Conservation (phyloP, 2,888 invertebrate genomes). For the Prosopocoilus inquinatus region DNA sequence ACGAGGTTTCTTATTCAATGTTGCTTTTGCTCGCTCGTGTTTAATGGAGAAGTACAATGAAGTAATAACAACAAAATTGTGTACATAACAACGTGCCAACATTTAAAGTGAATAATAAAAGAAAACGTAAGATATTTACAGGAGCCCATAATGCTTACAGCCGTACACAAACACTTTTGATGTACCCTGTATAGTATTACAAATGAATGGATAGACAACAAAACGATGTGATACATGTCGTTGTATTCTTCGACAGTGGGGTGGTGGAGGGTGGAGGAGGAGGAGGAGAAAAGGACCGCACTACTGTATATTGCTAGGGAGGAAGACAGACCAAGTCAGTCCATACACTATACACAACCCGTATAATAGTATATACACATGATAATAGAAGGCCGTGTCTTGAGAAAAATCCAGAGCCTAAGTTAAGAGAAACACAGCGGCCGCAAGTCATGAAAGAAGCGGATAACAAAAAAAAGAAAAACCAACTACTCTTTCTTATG, state of each 20-base stretch:
- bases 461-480: no score
- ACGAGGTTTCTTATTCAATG: slow-evolving; percentile 13
- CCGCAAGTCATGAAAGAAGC: no score
- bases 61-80: slow-evolving; percentile 28
- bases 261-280: neutral
- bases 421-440: neutral
- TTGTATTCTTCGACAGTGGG: slow-evolving; percentile 27
- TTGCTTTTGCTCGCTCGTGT: neutral
- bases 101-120: slow-evolving; percentile 37
- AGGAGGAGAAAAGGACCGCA: slow-evolving; percentile 24
- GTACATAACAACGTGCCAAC: slow-evolving; percentile 46
- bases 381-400: slow-evolving; percentile 16
- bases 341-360: slow-evolving; percentile 38
- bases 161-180: slow-evolving; percentile 21
- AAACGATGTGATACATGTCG: slow-evolving; percentile 20
- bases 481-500: no score
- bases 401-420: slow-evolving; percentile 4
- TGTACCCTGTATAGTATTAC: slow-evolving; percentile 25
- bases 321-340: slow-evolving; percentile 50
- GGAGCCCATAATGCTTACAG: slow-evolving; percentile 6
- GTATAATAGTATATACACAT: slow-evolving; percentile 26
- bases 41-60: slow-evolving; percentile 13
- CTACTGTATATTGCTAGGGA: slow-evolving; percentile 43
- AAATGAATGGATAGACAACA: neutral
- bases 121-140: slow-evolving; percentile 23